phyloP scores from a whole-genome alignment of 1,140 invertebrate genomes.

The Tribolium madens region DNA sequence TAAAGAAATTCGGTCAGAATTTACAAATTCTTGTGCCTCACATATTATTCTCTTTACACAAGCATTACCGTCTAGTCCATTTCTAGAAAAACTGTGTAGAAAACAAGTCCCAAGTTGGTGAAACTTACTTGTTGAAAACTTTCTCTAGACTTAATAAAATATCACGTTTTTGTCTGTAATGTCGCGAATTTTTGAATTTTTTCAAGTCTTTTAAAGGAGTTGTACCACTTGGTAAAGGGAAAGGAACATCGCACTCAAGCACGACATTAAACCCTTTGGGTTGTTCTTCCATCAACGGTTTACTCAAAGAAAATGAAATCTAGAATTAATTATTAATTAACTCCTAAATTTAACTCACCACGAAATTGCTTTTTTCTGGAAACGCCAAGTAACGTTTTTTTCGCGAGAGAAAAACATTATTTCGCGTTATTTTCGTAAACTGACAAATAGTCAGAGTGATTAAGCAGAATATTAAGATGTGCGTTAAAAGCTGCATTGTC shows the following conservation, averaged over 20 bases:
- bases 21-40: constrained; percentile 10
- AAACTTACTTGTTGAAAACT: neutral
- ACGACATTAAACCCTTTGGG: neutral
- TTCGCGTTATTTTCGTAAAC: neutral
- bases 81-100: neutral
- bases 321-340: neutral
- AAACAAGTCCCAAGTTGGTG: neutral
- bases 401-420: neutral
- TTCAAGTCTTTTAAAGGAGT: neutral
- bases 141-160: neutral
- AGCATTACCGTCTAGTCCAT: neutral
- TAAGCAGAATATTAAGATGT: neutral
- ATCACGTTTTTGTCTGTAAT: neutral
- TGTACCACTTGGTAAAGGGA: neutral
- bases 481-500: neutral
- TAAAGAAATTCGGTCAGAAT: neutral
- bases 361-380: neutral
- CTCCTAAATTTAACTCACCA: neutral
- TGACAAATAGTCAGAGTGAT: neutral
- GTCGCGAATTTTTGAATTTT: neutral
- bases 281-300: neutral
- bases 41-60: constrained; percentile 27
- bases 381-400: neutral
- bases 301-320: neutral
- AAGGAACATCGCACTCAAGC: neutral